Base-by-base conservation (phyloP, 2,113 vertebrate genomes). In the Macquaria australasica region DNA sequence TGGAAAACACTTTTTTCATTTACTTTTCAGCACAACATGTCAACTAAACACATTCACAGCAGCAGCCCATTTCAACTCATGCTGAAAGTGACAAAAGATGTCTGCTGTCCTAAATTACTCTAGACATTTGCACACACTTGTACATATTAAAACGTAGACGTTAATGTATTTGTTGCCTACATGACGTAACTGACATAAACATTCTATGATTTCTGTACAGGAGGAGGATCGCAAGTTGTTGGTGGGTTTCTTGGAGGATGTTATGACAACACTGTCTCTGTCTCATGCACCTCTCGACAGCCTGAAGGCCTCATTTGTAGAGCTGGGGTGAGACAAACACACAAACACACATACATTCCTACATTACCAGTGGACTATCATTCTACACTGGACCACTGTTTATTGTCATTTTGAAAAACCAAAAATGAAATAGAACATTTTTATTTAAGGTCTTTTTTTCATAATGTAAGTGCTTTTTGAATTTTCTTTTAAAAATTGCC, bases 161-260 rank as follows among this genome's bases (percentile, higher is more conserved):
- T 43, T 11, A 43, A 37, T 43, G 16, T 70, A 5, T 50, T 31
- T 70, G 5, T 69, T 45, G n/a, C 25, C 6, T 34, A 15, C 2
- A 18, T 59, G 5, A 62, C 68, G 14, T 37, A 18, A 76, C 12
- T 53, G 28, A 73, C 10, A 15, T 23, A 69, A 80, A 55, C 18
- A 25, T 64, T 25, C 1, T 51, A 5, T 74, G 0, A 31, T 50
- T 53, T 73, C 31, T 59, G 10, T 62, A 3, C 82, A 99, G 98
- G 98, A 99, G 87, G 98, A 99, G 94, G 98, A 99, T 88, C 97
- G 98, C 28, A 99, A 99, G 90, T 96, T 99, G 73, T 90, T 99
- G 45, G 97, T 99, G 81, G 98, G 98, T 83, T 99, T 99, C 94
- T 93, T 99, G 50, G 98, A 99, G 94, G 98, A 99, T 82, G 98